phyloP scores from a whole-genome alignment of 1,140 invertebrate genomes.

The Palaemon carinicauda region DNA sequence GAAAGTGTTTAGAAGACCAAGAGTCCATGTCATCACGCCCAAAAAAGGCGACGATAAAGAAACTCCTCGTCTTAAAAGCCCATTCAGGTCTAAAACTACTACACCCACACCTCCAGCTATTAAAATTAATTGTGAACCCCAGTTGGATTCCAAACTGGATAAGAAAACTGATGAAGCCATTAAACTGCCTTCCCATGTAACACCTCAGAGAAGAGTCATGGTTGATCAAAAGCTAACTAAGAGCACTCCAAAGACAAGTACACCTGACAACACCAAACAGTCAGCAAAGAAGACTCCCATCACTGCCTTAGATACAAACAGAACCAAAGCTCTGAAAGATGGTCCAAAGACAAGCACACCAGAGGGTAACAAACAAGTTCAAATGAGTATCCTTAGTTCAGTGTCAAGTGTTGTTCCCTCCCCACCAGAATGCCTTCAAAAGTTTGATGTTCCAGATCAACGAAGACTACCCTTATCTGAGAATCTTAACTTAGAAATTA shows the following conservation, averaged over 20 bases:
- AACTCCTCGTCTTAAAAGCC: conserved; percentile 50
- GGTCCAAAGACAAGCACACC: conserved; percentile 44
- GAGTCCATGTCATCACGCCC: conserved; percentile 55
- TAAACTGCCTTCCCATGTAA: conserved; percentile 11
- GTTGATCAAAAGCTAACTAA: neutral
- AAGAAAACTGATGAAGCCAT: neutral
- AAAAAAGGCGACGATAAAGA: conserved; percentile 40
- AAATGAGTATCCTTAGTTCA: conserved; percentile 53
- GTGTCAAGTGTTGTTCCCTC: conserved; percentile 54
- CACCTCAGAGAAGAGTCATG: conserved; percentile 34
- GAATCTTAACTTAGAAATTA: neutral
- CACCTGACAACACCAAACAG: conserved; percentile 37
- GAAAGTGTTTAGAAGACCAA: conserved; percentile 52
- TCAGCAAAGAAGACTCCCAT: neutral
- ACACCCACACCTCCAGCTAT: conserved; percentile 25
- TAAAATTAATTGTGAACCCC: neutral
- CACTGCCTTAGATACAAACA: neutral
- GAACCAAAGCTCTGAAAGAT: conserved; percentile 5
- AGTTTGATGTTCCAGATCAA: neutral
- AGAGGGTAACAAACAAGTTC: conserved; percentile 43
- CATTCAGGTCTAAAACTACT: conserved; percentile 40
- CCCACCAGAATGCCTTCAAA: conserved; percentile 37
- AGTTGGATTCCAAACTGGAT: neutral
- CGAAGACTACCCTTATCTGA: conserved; percentile 45
- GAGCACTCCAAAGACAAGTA: conserved; percentile 53